These are phyloP conservation scores for Noctua fimbriata DNA, from an alignment of 2,888 invertebrate species.

Conservation along the genomic window DNA sequence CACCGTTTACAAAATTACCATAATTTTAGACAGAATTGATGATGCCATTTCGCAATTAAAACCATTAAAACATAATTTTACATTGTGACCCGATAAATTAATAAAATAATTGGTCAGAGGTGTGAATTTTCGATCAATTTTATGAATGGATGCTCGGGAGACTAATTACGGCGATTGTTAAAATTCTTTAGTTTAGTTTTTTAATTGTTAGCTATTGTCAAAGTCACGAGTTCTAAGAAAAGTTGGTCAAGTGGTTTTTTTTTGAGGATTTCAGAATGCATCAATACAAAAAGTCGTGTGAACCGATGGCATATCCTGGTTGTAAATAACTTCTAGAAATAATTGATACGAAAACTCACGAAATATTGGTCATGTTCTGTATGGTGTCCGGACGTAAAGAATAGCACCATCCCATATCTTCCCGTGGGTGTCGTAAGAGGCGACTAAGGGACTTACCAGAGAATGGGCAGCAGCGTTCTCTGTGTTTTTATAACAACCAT, in stretches of 20 bases:
- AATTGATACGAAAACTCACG: no score
- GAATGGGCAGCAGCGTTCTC: no score
- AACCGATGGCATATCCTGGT: conserved; percentile 3
- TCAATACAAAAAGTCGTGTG: background rate
- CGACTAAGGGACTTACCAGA: no score
- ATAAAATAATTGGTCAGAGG: conserved; percentile 62
- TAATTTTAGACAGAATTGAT: conserved; percentile 49
- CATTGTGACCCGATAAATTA: conserved; percentile 61
- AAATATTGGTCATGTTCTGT: background rate
- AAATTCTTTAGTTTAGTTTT: conserved; percentile 40
- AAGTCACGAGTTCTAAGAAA: conserved; percentile 52
- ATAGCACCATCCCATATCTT: no score
- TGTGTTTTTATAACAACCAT: no score
- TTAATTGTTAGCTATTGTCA: conserved; percentile 48
- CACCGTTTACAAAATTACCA: conserved; percentile 47
- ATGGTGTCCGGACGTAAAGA: no score
- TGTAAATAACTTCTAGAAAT: background rate
- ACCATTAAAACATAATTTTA: conserved; percentile 59
- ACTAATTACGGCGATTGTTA: conserved; percentile 42
- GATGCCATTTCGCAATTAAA: conserved; percentile 60
- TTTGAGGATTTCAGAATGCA: background rate
- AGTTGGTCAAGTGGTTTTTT: conserved; percentile 34
- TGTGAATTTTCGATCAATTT: conserved; percentile 65
- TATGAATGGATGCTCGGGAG: conserved; percentile 51
- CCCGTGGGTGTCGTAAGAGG: no score